Conservation (phyloP, 1,140 invertebrate genomes). For the Potamilus streckersoni region DNA sequence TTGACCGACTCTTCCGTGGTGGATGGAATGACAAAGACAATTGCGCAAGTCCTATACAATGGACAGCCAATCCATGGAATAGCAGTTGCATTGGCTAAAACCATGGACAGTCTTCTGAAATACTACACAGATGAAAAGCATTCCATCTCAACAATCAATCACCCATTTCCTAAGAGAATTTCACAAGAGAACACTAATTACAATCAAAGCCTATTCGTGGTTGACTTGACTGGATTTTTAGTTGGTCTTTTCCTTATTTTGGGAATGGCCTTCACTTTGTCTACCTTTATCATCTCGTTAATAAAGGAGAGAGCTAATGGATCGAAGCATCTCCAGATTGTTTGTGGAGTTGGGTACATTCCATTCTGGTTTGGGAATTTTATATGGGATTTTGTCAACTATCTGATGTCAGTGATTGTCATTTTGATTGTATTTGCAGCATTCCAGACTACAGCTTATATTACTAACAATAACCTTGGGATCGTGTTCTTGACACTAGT, state of each 20-base stretch:
- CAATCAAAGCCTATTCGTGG: too few relatives aligned
- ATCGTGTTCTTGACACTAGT: slow-evolving; percentile 32
- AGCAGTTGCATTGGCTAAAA: slow-evolving; percentile 72
- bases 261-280: slow-evolving; percentile 75
- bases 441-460: slow-evolving; percentile 26
- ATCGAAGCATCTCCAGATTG: slow-evolving; percentile 42
- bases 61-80: slow-evolving; percentile 76
- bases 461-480: slow-evolving; percentile 18
- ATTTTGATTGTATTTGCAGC: slow-evolving; percentile 44
- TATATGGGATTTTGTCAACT: slow-evolving; percentile 47
- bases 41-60: slow-evolving; percentile 60
- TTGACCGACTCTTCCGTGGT: background rate
- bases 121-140: slow-evolving; percentile 23
- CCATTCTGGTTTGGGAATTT: slow-evolving; percentile 45
- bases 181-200: background rate
- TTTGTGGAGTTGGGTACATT: slow-evolving; percentile 36
- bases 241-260: slow-evolving; percentile 71
- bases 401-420: slow-evolving; percentile 32
- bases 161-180: slow-evolving; percentile 24
- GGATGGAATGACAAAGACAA: background rate
- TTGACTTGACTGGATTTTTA: slow-evolving; percentile 33
- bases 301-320: slow-evolving; percentile 72
- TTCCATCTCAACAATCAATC: slow-evolving; percentile 25
- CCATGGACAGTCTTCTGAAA: slow-evolving; percentile 72
- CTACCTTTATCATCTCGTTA: slow-evolving; percentile 78